phyloP scores from a whole-genome alignment of 2,888 invertebrate species.

The Eulithis testata region DNA sequence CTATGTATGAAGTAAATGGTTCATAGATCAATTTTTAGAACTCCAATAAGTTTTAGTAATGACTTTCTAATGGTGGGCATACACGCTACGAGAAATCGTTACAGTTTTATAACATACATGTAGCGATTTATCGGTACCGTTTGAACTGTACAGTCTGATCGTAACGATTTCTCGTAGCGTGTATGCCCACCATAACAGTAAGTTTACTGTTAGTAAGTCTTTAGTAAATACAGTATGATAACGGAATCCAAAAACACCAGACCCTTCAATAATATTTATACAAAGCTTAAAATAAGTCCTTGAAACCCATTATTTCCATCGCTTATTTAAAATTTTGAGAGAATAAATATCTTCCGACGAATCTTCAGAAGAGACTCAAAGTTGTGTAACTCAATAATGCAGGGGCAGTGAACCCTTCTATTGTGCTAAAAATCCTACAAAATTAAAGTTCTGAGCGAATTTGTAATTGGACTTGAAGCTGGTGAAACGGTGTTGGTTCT shows the following conservation, averaged over 20 bases:
- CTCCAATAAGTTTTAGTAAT: too few relatives aligned
- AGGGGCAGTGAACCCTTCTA: constrained; percentile 26
- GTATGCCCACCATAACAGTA: too few relatives aligned
- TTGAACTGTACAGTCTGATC: too few relatives aligned
- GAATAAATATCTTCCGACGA: constrained; percentile 28
- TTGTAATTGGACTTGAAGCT: constrained; percentile 25
- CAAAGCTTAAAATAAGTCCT: constrained; percentile 28
- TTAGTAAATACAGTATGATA: not conserved
- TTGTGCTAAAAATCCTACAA: constrained; percentile 29
- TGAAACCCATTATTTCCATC: constrained; percentile 12
- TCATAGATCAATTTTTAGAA: too few relatives aligned
- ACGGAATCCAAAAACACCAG: not conserved
- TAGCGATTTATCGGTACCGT: too few relatives aligned
- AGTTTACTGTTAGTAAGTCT: not conserved
- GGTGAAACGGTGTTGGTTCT: constrained; percentile 17
- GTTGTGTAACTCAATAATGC: constrained; percentile 33
- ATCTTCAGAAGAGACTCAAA: constrained; percentile 25
- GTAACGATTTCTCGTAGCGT: too few relatives aligned
- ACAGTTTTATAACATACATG: too few relatives aligned
- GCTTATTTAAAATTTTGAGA: constrained; percentile 20
- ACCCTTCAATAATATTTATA: constrained; percentile 7
- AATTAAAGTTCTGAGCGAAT: constrained; percentile 31
- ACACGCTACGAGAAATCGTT: too few relatives aligned
- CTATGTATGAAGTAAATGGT: too few relatives aligned
- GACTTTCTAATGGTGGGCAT: too few relatives aligned